A percentile compares a stretch with the other conserved stretches of the same genome.
phyloP scores from a whole-genome alignment of 2,888 invertebrate genomes.

The Zygogramma bicolorata region DNA sequence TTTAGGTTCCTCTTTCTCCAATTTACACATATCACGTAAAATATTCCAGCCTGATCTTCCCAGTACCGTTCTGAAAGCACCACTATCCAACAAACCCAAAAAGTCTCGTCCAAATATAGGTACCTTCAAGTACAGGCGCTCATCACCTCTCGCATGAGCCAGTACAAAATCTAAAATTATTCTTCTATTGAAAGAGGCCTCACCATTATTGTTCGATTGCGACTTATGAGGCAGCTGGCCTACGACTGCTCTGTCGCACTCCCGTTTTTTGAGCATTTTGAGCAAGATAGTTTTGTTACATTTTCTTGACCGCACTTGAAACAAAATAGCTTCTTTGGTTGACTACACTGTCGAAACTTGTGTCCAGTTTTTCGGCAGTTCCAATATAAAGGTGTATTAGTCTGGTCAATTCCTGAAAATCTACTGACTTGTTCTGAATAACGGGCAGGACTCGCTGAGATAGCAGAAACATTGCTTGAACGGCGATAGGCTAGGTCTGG shows the following conservation, averaged over 20 bases:
- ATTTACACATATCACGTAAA: not conserved
- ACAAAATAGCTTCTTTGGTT: conserved; percentile 5
- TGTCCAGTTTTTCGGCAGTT: conserved; percentile 11
- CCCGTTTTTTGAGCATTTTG: not conserved
- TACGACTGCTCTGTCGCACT: not conserved
- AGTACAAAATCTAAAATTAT: too few relatives aligned
- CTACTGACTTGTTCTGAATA: not conserved
- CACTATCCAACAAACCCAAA: too few relatives aligned
- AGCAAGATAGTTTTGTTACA: not conserved
- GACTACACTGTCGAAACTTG: not conserved
- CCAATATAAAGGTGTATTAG: conserved; percentile 1
- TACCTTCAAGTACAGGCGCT: not conserved
- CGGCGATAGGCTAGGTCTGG: conserved; percentile 22
- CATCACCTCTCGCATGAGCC: not conserved
- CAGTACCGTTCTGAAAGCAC: too few relatives aligned
- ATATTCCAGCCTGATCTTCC: not conserved
- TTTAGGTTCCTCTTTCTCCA: not conserved
- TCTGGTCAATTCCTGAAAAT: not conserved
- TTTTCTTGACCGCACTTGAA: not conserved
- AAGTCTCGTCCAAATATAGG: too few relatives aligned
- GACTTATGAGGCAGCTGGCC: too few relatives aligned
- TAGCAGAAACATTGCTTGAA: not conserved
- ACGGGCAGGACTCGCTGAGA: not conserved
- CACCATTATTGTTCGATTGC: too few relatives aligned
- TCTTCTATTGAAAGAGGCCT: too few relatives aligned